phyloP scores from a whole-genome alignment of 2,888 invertebrate genomes.

The Micoletzkya japonica region DNA sequence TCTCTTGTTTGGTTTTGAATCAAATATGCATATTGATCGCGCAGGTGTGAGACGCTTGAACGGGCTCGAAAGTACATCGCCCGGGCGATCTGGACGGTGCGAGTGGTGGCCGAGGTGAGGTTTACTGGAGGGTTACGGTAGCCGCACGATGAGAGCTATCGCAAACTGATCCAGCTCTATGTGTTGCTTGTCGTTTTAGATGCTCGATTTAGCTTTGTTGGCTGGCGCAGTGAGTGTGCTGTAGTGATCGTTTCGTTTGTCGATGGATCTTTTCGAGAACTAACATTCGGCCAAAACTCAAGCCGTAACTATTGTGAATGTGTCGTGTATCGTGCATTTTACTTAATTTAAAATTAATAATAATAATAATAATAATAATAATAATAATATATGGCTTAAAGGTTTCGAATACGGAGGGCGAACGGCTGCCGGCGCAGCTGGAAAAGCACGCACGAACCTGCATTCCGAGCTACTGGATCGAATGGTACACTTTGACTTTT shows the following conservation, averaged over 20 bases:
- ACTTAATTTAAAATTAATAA: too few relatives aligned
- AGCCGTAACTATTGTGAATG: too few relatives aligned
- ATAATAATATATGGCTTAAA: too few relatives aligned
- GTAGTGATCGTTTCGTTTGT: too few relatives aligned
- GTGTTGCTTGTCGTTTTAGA: neutral
- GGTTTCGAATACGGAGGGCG: neutral
- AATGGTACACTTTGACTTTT: conserved; percentile 4
- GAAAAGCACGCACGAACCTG: conserved; percentile 6
- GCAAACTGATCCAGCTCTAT: neutral
- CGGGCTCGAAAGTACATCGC: conserved; percentile 17
- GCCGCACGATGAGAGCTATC: neutral
- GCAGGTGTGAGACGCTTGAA: too few relatives aligned
- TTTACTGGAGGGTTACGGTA: neutral
- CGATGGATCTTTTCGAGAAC: too few relatives aligned
- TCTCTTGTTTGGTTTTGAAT: neutral
- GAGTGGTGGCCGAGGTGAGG: conserved; percentile 14
- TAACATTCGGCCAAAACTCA: too few relatives aligned
- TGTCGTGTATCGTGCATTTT: too few relatives aligned
- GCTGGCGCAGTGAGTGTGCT: too few relatives aligned
- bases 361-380: too few relatives aligned
- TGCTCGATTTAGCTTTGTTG: too few relatives aligned
- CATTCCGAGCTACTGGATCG: conserved; percentile 14
- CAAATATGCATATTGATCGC: neutral
- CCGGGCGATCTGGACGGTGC: conserved; percentile 7
- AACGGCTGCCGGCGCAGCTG: neutral